Evolutionary conservation across 2,113 vertebrate genomes (phyloP), one percentile per base, ranked within the genome.

Genomic region (Microcebus ravelobensis): DNA sequence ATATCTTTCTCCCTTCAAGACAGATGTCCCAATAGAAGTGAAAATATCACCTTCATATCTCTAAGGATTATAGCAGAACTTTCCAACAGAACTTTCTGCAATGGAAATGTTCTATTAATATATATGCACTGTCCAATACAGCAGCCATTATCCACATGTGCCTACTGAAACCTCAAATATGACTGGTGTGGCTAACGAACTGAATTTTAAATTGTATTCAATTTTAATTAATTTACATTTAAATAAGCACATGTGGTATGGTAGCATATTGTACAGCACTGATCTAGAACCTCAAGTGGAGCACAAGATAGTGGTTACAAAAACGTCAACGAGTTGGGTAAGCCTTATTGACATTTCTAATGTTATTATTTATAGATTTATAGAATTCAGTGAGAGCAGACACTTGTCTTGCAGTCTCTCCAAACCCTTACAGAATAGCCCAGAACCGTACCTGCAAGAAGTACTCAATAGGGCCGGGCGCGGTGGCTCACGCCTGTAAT

Each of bases 111-210:
- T 55, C 52, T 55, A 55, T 5, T 21, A 27, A 25, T 48, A 11
- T 18, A 25, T 2, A 6, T 3, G 4, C 34, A 31, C 5, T 17
- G 4, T 52, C 23, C 42, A 31, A 1, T 11, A 42, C 42, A 20
- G 42, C 11, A 55, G 39, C 57, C 48, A 67, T 18, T 27, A n/a
- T 71, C 57, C 42, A 52, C 52, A 18, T 1, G 4, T 23, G 65
- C 8, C 48, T n/a, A 6, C 6, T 34, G 31, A 88, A 17, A 39
- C 3, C 1, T 39, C 59, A 73, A 92, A 90, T 20, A 3, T 14
- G 80, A 36, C 6, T 68, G 27, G 27, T 45, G 14, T 48, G 34
- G 42, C 55, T 34, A 36, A 42, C 45, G 63, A 65, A 36, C 2
- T 48, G 23, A 65, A 68, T 10, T 29, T 68, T 11, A 84, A 39